Conservation (phyloP, 2,113 vertebrate genomes). For the Smithornis capensis region DNA sequence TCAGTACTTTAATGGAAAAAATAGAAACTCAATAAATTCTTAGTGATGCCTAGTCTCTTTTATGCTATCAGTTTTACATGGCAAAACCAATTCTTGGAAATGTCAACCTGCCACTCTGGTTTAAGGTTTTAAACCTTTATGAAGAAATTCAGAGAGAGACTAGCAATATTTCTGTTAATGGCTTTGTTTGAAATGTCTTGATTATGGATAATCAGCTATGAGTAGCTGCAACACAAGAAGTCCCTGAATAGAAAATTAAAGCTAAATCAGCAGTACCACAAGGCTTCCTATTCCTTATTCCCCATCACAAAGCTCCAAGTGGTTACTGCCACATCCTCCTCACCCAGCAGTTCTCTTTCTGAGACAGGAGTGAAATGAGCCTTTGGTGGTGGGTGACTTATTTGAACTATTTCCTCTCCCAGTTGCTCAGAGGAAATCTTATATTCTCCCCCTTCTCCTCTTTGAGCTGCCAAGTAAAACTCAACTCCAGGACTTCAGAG, state of each 20-base stretch:
- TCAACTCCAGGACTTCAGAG: not conserved
- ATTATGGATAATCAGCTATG: not conserved
- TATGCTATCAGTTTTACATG: not conserved
- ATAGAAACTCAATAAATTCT: conserved; percentile 22
- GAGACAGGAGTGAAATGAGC: not conserved
- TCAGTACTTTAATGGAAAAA: not conserved
- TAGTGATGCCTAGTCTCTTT: not conserved
- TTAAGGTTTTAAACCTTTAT: not conserved
- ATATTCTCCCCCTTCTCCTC: not conserved
- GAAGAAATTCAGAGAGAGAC: not conserved
- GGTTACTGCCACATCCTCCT: not conserved
- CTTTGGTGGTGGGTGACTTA: not conserved
- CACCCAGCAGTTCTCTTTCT: not conserved
- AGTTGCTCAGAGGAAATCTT: not conserved
- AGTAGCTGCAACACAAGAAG: not conserved
- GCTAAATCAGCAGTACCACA: not conserved
- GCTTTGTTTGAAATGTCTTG: conserved; percentile 20
- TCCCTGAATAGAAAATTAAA: not conserved
- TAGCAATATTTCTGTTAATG: conserved; percentile 2
- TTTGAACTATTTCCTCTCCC: conserved; percentile 33
- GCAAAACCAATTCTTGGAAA: conserved; percentile 4
- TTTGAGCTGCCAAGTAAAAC: not conserved
- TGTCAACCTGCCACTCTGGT: conserved; percentile 22
- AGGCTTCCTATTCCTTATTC: not conserved
- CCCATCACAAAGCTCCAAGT: not conserved